Conservation (phyloP, 2,113 vertebrate genomes). For the Nothoprocta pentlandii region DNA sequence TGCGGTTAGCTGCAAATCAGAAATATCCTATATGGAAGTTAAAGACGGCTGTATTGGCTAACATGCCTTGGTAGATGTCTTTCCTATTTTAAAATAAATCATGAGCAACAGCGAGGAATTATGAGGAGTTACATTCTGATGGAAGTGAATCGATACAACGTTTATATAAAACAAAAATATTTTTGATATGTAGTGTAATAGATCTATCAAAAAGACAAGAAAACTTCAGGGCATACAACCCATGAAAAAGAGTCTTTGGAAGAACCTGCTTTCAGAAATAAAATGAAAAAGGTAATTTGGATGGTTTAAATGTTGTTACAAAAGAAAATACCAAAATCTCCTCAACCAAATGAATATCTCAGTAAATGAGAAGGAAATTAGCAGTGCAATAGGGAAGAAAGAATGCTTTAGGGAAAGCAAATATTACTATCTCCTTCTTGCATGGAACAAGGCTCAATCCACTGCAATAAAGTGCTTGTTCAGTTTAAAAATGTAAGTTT, state of each 20-base stretch:
- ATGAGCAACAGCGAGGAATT: neutral
- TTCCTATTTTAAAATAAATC: neutral
- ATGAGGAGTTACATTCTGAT: neutral
- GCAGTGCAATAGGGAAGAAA: neutral
- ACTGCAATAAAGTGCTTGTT: neutral
- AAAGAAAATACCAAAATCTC: neutral
- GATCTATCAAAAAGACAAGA: neutral
- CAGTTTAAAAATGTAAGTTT: too few species aligned
- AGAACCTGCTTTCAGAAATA: neutral
- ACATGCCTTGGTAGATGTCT: neutral
- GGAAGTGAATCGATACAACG: neutral
- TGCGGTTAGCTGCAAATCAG: slow-evolving; percentile 33
- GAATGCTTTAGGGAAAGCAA: neutral
- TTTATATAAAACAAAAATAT: neutral
- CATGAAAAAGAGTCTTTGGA: neutral
- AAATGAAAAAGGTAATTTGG: neutral
- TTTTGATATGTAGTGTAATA: rapidly evolving
- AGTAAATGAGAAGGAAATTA: neutral
- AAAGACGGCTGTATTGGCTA: neutral
- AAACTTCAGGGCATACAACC: neutral
- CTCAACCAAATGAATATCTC: neutral
- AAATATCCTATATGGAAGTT: slow-evolving; percentile 1
- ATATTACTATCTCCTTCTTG: neutral
- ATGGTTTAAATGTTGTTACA: neutral
- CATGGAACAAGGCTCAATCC: neutral